Conservation (phyloP, 30 jellyfish, hydroid and myxozoan species). For the Pseudorhiza aurosa region DNA sequence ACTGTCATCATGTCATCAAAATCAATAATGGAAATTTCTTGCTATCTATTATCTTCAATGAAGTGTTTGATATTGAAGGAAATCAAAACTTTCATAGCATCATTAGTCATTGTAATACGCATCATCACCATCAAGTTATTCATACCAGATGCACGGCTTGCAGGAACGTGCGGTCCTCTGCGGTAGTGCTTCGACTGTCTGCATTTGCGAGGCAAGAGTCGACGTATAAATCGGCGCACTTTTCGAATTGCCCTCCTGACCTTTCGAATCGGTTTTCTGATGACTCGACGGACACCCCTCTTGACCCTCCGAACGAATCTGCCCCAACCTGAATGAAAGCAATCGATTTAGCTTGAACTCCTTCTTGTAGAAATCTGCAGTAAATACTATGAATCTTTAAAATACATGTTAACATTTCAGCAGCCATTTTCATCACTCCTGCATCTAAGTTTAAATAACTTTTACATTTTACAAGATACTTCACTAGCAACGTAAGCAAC, state of each 20-base stretch:
- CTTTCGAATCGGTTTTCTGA: background rate
- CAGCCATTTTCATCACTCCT: too few species aligned
- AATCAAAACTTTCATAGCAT: background rate
- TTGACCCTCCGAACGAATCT: background rate
- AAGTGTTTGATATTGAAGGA: too few species aligned
- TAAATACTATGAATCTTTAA: too few species aligned
- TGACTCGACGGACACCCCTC: background rate
- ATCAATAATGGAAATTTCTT: background rate
- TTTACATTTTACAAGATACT: too few species aligned
- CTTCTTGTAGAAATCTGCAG: too few species aligned
- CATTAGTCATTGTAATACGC: background rate
- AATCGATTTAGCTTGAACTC: too few species aligned
- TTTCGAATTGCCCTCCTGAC: constrained; percentile 4
- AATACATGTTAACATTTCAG: too few species aligned
- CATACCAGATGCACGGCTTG: constrained; percentile 4
- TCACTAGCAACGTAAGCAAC: too few species aligned
- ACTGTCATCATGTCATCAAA: background rate
- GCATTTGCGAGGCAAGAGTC: background rate
- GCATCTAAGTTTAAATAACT: too few species aligned
- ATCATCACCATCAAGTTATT: background rate
- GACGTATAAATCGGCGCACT: background rate
- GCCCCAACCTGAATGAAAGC: background rate
- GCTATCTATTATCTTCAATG: background rate
- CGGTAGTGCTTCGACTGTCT: background rate
- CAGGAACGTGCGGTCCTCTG: constrained; percentile 2